Base-by-base conservation (phyloP, 1,140 invertebrate genomes). In the Geopemphigus sp. region DNA sequence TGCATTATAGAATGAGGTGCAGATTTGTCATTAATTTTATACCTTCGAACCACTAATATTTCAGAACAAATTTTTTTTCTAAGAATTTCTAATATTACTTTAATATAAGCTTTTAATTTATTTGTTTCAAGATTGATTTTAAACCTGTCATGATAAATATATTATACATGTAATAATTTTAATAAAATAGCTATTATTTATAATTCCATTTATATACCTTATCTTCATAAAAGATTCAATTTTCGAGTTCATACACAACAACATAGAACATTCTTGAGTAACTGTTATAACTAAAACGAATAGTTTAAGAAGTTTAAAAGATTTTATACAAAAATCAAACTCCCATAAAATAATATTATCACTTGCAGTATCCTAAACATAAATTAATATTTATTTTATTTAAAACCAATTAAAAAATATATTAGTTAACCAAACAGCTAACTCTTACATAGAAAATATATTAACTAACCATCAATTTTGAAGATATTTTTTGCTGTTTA, bases 111-210 rank as follows among this genome's bases (percentile, higher is more conserved):
- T 78, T 50, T 78, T 63, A 61, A 50, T 45, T 78, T 50, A 78
- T 78, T 61, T 26, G 39, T 78, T 61, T 78, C 22, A 45, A 78
- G 57, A 63, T 78, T 78, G 47, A 78, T 63, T 45, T 78, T 78
- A 61, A 78, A 47, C 15, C 74, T 78, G 5, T 8, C 29, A 78
- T 5, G 0, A 57, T 14, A 74, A 24, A 59, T 12, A 72, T n/a
- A 1, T 26, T 53, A n/a, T 19, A 53, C 24, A 29, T 54, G 3
- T 5, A 15, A 22, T 1, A 14, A 66, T 66, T 45, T 24, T 14
- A 68, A 22, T 24, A 17, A 68, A 8, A 50, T 50, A 50, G 12
- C 12, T n/a, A 54, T 5, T 72, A 12, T 14, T 14, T 12, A 54
- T 54, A 29, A 70, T 50, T 39, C 8, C 26, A 61, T 61, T 26